Evolutionary conservation across 2,888 invertebrate genomes (phyloP).

Genomic region (Andrena praecox): DNA sequence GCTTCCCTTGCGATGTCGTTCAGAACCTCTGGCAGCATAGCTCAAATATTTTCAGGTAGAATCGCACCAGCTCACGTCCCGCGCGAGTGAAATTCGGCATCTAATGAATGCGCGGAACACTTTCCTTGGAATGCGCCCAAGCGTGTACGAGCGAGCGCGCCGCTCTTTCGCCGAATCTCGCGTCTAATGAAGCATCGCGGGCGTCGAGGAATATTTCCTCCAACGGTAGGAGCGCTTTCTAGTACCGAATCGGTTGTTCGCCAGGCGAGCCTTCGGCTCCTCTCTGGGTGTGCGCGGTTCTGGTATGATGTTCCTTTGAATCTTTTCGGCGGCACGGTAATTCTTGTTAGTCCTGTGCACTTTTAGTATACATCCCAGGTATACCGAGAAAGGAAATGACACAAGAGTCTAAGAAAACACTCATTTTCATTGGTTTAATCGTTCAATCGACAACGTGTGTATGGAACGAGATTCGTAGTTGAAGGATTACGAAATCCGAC

Average conservation of each 20-base stretch:
- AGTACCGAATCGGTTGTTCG: not conserved
- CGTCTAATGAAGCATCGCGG: constrained; percentile 29
- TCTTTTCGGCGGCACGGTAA: too few species aligned
- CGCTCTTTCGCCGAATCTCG: constrained; percentile 7
- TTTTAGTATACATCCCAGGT: too few species aligned
- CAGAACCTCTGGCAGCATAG: constrained; percentile 69
- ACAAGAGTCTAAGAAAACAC: too few species aligned
- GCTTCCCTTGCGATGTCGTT: constrained; percentile 73
- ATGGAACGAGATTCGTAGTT: too few species aligned
- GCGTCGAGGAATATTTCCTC: constrained; percentile 24
- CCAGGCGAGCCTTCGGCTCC: not conserved
- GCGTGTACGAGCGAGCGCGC: not conserved
- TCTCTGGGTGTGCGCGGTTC: too few species aligned
- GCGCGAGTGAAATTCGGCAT: constrained; percentile 45
- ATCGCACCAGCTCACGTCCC: constrained; percentile 28
- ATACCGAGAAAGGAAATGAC: too few species aligned
- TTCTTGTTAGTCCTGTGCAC: too few species aligned
- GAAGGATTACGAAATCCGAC: too few species aligned
- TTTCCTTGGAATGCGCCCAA: constrained; percentile 32
- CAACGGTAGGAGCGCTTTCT: not conserved
- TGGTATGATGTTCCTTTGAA: too few species aligned
- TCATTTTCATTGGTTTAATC: too few species aligned
- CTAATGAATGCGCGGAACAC: constrained; percentile 37
- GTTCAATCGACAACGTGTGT: too few species aligned
- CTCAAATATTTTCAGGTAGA: constrained; percentile 74